Evolutionary conservation across 2,797 vertebrate genomes (phyloP), one percentile per base, ranked within the genome.

Genomic region (Aulostomus chinensis): DNA sequence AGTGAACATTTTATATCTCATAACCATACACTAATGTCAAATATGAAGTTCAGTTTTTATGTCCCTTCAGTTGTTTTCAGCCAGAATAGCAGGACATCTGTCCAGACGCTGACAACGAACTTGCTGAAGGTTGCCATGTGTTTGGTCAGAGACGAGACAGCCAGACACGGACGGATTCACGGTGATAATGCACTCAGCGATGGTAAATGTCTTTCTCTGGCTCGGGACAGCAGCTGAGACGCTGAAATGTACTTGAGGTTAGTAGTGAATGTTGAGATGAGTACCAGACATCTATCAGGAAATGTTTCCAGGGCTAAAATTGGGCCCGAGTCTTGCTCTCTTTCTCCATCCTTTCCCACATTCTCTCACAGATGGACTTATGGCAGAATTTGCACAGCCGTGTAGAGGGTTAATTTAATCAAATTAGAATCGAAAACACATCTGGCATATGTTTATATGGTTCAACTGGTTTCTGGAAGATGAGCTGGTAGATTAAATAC

Each of bases 211-310:
- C 63, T 71, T 37, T 30, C 40, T 53, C 52, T 80, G 76, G 65
- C 70, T 62, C 1, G 0, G 36, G 45, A 37, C 47, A 31, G 42
- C 15, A 47, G 45, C 65, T 38, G 32, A 63, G 40, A 77, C 71
- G 68, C 65, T 61, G 56, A 80, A 87, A 80, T 71, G 35, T 37
- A 45, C 40, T 59, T 59, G 40, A 61, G 64, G 40, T 58, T 34
- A 49, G 46, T 16, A 55, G 38, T 58, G 31, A 66, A 25, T 9
- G 63, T 60, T 69, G 34, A 73, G 77, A 84, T 9, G 4, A 75
- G 68, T 65, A 72, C 59, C 86, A 88, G 84, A 85, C 76, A 8
- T 81, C 49, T 39, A 18, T 54, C 39, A 48, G 68, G 63, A 75
- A 68, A 73, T 46, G 33, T 63, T 76, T 83, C 76, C 79, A 82